phyloP scores from a whole-genome alignment of 2,888 invertebrate species.

The Synanthedon myopaeformis region DNA sequence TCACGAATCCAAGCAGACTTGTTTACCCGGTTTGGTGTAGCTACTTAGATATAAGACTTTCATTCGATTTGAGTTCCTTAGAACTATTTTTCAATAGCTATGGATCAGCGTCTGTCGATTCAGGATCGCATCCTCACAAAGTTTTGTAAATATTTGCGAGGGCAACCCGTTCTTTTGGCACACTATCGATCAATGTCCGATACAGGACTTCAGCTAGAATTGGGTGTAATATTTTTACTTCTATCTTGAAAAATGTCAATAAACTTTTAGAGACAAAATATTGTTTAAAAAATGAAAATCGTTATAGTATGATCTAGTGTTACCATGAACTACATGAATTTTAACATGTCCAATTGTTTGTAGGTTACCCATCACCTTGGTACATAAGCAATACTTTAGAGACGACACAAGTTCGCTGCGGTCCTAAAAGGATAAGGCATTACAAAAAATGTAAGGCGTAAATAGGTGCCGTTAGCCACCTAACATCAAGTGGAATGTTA shows the following conservation, averaged over 20 bases:
- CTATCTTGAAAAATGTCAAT: constrained; percentile 5
- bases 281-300: not conserved
- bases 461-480: too few relatives aligned
- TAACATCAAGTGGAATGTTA: too few relatives aligned
- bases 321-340: too few relatives aligned
- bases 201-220: constrained; percentile 31
- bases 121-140: constrained; percentile 15
- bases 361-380: too few relatives aligned
- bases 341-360: too few relatives aligned
- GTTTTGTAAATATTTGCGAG: constrained; percentile 38
- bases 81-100: constrained; percentile 19
- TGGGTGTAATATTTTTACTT: constrained; percentile 20
- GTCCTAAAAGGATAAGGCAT: too few relatives aligned
- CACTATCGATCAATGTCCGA: constrained; percentile 42
- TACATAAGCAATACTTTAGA: too few relatives aligned
- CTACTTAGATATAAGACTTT: not conserved
- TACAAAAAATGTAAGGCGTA: too few relatives aligned
- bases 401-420: too few relatives aligned
- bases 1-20: not conserved
- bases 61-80: not conserved
- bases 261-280: constrained; percentile 3
- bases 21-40: constrained; percentile 2
- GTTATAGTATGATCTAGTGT: too few relatives aligned
- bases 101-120: constrained; percentile 21
- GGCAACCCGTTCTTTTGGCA: constrained; percentile 34